Conservation (phyloP, 2,113 vertebrate species). For the Pogona vitticeps region DNA sequence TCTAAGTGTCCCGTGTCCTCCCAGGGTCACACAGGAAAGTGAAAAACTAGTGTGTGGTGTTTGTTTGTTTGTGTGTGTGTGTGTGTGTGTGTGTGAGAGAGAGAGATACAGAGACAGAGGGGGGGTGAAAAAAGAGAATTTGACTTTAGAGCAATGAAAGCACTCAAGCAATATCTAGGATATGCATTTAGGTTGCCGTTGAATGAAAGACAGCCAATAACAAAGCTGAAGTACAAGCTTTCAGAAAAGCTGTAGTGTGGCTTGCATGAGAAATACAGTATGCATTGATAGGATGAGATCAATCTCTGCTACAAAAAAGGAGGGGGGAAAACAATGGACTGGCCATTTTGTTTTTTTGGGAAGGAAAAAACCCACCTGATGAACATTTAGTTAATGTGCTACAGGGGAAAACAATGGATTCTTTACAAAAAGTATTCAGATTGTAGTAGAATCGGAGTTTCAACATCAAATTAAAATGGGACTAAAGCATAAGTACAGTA, state of each 20-base stretch:
- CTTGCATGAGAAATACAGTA: neutral
- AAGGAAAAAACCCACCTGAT: neutral
- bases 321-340: neutral
- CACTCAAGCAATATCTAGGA: neutral
- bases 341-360: neutral
- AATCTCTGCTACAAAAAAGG: neutral
- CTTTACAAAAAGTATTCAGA: conserved; percentile 21
- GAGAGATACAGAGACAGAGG: neutral
- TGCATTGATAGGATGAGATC: neutral
- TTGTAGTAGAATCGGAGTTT: neutral
- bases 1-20: neutral
- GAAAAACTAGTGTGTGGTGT: too few species aligned
- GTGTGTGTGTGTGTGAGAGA: neutral
- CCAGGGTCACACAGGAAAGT: neutral
- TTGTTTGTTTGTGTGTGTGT: neutral
- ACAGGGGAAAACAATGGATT: conserved; percentile 13
- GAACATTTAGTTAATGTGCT: neutral
- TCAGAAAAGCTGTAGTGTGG: neutral
- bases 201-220: neutral
- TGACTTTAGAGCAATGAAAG: neutral
- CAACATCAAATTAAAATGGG: conserved; percentile 37
- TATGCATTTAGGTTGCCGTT: neutral
- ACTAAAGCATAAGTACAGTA: conserved; percentile 29
- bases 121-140: too few species aligned
- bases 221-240: neutral